Evolutionary conservation across 2,888 invertebrate genomes (phyloP).

Genomic region (Hirudinaria manillensis): DNA sequence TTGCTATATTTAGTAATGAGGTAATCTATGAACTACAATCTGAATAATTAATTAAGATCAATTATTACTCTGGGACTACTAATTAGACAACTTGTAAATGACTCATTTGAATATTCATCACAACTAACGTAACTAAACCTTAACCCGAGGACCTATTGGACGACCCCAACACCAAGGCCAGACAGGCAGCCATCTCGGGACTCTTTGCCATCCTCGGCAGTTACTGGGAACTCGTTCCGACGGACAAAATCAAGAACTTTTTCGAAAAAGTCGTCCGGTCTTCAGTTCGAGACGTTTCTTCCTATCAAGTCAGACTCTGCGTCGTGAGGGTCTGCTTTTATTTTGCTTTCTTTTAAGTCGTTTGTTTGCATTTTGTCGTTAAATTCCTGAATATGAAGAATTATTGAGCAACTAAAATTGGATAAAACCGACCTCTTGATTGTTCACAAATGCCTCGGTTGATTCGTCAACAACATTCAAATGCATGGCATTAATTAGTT

Average conservation of each 20-base stretch:
- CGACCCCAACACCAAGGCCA: slow-evolving; percentile 44
- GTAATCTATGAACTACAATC: too few species aligned
- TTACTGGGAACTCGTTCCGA: slow-evolving; percentile 51
- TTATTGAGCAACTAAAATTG: too few species aligned
- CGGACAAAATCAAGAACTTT: slow-evolving; percentile 46
- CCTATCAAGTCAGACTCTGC: slow-evolving; percentile 49
- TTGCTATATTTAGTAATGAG: too few species aligned
- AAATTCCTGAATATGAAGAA: too few species aligned
- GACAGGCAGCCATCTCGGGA: slow-evolving; percentile 44
- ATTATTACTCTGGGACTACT: too few species aligned
- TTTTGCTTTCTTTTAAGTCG: not conserved
- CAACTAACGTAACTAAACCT: not conserved
- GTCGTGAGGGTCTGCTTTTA: slow-evolving; percentile 46
- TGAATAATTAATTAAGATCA: too few species aligned
- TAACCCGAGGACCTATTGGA: slow-evolving; percentile 43
- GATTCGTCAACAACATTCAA: too few species aligned
- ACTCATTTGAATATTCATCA: not conserved
- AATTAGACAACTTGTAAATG: too few species aligned
- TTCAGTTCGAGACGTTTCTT: slow-evolving; percentile 48
- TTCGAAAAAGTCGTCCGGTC: slow-evolving; percentile 47
- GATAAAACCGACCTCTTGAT: too few species aligned
- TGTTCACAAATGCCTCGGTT: too few species aligned
- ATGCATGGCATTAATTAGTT: too few species aligned
- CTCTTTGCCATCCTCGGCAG: slow-evolving; percentile 45
- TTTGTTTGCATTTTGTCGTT: too few species aligned